Conservation (phyloP, 2,888 invertebrate species). For the Meiosimyza platycephala region DNA sequence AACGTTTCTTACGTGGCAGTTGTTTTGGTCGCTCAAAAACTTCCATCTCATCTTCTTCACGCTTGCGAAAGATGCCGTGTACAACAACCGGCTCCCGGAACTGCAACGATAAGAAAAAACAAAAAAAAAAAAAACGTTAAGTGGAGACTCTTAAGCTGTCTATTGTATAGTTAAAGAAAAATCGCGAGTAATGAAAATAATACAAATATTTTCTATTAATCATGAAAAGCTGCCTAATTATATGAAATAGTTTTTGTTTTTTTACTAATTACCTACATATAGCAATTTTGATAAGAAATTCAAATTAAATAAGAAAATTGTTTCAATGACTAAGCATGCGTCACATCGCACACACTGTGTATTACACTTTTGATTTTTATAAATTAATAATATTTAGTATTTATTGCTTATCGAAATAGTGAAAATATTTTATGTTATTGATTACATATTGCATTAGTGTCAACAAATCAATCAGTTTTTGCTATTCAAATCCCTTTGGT, state of each 20-base stretch:
- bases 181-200: too few species aligned
- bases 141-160: background rate
- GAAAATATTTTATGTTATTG: too few species aligned
- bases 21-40: conserved; percentile 55
- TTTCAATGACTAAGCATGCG: too few species aligned
- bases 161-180: background rate
- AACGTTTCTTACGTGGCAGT: conserved; percentile 53
- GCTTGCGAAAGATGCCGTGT: conserved; percentile 62
- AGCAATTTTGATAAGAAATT: background rate
- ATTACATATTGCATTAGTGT: too few species aligned
- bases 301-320: too few species aligned
- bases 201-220: too few species aligned
- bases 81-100: conserved; percentile 57
- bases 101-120: conserved; percentile 46
- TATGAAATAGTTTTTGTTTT: too few species aligned
- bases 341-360: too few species aligned
- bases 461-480: background rate
- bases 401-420: too few species aligned
- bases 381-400: too few species aligned
- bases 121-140: conserved; percentile 32
- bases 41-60: conserved; percentile 57
- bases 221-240: too few species aligned
- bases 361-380: too few species aligned
- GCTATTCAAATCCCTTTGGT: background rate
- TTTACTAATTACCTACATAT: background rate